phyloP scores from a whole-genome alignment of 2,888 invertebrate species.

The Eilema depressum region DNA sequence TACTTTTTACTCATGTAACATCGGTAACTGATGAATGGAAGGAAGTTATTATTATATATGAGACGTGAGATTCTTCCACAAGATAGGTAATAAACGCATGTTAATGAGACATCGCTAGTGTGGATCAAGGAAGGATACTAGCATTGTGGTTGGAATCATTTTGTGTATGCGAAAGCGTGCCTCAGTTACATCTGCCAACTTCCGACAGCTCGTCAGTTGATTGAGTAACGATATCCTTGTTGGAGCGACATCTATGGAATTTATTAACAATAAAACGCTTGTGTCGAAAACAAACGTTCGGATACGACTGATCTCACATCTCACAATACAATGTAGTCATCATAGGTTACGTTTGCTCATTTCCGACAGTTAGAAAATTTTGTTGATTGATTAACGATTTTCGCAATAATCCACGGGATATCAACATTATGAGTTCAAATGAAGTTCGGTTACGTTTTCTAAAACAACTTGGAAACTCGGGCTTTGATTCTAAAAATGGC shows the following conservation, averaged over 20 bases:
- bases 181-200: slow-evolving; percentile 59
- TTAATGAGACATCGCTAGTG: slow-evolving; percentile 50
- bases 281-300: background rate
- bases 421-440: background rate
- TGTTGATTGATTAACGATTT: background rate
- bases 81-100: slow-evolving; percentile 60
- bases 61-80: slow-evolving; percentile 57
- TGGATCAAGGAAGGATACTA: slow-evolving; percentile 37
- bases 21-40: slow-evolving; percentile 55
- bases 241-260: slow-evolving; percentile 50
- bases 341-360: background rate
- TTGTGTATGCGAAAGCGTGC: slow-evolving; percentile 56
- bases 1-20: slow-evolving; percentile 45
- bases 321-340: background rate
- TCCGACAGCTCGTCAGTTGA: slow-evolving; percentile 59
- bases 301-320: background rate
- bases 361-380: background rate
- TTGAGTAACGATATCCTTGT: slow-evolving; percentile 64
- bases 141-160: slow-evolving; percentile 42
- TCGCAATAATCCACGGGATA: background rate
- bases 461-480: no score
- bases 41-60: slow-evolving; percentile 63
- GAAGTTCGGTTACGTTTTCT: no score
- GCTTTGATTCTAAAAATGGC: no score
- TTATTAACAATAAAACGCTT: slow-evolving; percentile 32